Conservation (phyloP, 2,113 vertebrate genomes). For the Meles meles region DNA sequence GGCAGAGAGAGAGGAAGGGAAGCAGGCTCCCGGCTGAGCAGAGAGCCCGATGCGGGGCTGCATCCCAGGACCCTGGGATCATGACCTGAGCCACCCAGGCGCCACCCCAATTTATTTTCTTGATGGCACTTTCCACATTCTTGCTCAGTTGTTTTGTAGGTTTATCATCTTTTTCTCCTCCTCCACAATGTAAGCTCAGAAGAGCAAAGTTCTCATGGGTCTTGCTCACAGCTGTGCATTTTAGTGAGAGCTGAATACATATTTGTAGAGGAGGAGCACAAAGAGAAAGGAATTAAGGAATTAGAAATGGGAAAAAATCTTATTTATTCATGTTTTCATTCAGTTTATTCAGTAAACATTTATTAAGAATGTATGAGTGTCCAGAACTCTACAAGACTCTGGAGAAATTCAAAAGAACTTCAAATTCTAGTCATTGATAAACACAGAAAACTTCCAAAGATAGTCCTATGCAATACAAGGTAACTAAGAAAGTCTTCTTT, state of each 20-base stretch:
- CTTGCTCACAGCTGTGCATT: neutral
- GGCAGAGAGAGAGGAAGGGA: too few species aligned
- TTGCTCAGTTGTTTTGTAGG: neutral
- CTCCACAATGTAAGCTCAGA: neutral
- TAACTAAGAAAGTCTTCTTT: neutral
- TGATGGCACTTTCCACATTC: neutral
- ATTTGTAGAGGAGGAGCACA: neutral
- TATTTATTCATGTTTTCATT: neutral
- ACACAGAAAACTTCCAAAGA: neutral
- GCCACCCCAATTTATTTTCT: neutral
- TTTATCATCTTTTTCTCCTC: neutral
- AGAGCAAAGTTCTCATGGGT: neutral
- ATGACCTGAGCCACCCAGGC: too few species aligned
- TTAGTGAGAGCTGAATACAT: neutral
- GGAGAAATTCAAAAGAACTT: neutral
- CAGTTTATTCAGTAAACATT: neutral
- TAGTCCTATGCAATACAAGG: neutral
- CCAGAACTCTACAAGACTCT: neutral
- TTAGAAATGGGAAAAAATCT: neutral
- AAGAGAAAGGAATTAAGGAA: neutral
- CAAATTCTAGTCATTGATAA: neutral
- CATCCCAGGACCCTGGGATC: too few species aligned
- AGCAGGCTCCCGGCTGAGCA: too few species aligned
- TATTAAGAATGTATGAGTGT: neutral
- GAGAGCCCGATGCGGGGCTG: too few species aligned